Evolutionary conservation across 1,140 invertebrate genomes (phyloP), one percentile per base, ranked within the genome.

Genomic region (Micrasema minimum): DNA sequence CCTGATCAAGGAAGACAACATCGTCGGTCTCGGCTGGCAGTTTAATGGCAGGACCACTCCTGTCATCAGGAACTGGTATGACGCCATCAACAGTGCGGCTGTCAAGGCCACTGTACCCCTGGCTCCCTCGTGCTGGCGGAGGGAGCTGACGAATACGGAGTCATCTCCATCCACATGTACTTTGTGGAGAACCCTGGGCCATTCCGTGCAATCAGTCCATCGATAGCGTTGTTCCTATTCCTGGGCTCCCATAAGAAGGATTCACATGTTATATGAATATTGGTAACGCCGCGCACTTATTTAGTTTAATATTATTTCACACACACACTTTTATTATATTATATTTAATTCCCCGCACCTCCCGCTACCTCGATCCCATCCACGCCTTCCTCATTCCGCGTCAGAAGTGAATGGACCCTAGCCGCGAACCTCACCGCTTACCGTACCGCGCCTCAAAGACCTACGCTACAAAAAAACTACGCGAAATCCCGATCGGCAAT

Each of bases 71-170:
- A 66, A 78, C 55, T 80, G 77, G 77, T 81, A 79, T 18, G 80
- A 81, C 61, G 75, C 69, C 35, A 59, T 74, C 77, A 78, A 11
- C 20, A 31, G 18, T 64, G 11, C 14, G 3, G 69, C 65, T 16
- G 65, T 77, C 12, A 69, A 80, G 79, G 14, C 68, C 0, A 82
- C 80, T 57, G 77, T 83, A 12, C 77, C 79, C 1, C 6, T 51
- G 4, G 80, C 77, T 0, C 77, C 77, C 0, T 2, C 68, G 0
- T 78, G 77, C 61, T 76, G 0, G 9, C 26, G 0, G 74, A 75
- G 10, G 72, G 66, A 65, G 67, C 53, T 2, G 71, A 68, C 9
- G 48, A 68, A 2, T 76, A 74, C 38, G 77, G 76, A 18, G 48
- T 77, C 4, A 41, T 77, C 10, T 76, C 77, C 9, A 71, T 77